phyloP scores from a whole-genome alignment of 2,888 invertebrate genomes.

The Cantharis nigra region DNA sequence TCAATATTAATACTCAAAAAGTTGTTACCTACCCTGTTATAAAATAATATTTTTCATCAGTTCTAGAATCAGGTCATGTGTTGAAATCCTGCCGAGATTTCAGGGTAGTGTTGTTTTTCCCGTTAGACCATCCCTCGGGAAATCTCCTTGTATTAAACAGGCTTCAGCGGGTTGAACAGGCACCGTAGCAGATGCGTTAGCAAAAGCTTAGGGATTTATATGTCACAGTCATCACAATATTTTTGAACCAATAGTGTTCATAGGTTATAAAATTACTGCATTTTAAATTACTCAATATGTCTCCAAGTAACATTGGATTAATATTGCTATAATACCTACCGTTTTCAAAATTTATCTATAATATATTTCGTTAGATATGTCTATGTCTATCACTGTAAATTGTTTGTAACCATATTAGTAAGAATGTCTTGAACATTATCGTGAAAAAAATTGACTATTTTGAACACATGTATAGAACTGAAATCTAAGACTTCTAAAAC shows the following conservation, averaged over 20 bases:
- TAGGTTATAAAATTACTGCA: background rate
- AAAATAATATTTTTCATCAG: background rate
- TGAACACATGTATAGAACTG: background rate
- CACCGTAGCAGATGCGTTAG: conserved; percentile 43
- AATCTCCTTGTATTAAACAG: conserved; percentile 48
- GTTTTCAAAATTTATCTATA: background rate
- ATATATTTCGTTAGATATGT: background rate
- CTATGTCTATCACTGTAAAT: background rate
- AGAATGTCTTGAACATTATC: background rate
- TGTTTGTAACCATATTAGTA: background rate
- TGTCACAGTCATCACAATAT: conserved; percentile 37
- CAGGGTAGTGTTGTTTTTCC: conserved; percentile 43
- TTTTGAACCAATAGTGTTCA: conserved; percentile 16
- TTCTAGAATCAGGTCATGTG: conserved; percentile 37
- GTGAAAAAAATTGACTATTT: background rate
- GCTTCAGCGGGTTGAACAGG: conserved; percentile 39
- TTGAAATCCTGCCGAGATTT: conserved; percentile 42
- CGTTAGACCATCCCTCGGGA: conserved; percentile 45
- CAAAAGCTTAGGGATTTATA: conserved; percentile 44
- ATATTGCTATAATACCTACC: background rate
- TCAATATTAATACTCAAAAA: background rate
- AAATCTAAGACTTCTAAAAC: background rate
- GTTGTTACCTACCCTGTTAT: background rate
- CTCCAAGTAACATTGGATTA: background rate
- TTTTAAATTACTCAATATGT: background rate